Conservation (phyloP, 2,888 invertebrate genomes). For the Trachelus iudaicus region DNA sequence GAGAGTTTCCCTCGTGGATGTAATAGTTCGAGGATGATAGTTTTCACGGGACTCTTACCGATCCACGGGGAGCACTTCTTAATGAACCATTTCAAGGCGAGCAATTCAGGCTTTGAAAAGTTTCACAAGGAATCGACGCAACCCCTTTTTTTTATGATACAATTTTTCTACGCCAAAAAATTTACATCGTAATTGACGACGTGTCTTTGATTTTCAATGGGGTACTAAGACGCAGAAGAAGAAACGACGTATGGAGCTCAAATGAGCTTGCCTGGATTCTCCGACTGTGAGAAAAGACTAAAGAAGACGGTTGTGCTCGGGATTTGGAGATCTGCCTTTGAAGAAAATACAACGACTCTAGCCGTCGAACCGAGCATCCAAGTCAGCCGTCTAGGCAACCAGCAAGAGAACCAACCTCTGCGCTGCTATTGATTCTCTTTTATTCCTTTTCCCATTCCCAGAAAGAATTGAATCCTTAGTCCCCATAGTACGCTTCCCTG, state of each 20-base stretch:
- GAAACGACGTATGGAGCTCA: neutral
- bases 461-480: constrained; percentile 60
- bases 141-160: neutral
- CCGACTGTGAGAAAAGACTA: neutral
- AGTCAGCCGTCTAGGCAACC: constrained; percentile 24
- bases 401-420: constrained; percentile 15
- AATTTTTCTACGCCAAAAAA: neutral
- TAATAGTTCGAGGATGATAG: neutral
- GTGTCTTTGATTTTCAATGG: neutral
- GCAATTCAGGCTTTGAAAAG: neutral
- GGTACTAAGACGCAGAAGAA: neutral
- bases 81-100: neutral
- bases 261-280: neutral
- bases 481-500: constrained; percentile 39
- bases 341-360: constrained; percentile 53
- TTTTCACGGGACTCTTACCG: neutral
- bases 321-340: constrained; percentile 58
- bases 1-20: neutral
- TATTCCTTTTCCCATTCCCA: constrained; percentile 40
- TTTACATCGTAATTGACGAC: neutral
- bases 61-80: neutral
- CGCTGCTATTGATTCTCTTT: constrained; percentile 52
- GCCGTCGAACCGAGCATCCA: constrained; percentile 27
- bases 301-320: constrained; percentile 16
- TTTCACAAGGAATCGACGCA: neutral